These are phyloP conservation scores for Eupeodes luniger DNA, from an alignment of 2,888 invertebrate species.

Conservation along the genomic window DNA sequence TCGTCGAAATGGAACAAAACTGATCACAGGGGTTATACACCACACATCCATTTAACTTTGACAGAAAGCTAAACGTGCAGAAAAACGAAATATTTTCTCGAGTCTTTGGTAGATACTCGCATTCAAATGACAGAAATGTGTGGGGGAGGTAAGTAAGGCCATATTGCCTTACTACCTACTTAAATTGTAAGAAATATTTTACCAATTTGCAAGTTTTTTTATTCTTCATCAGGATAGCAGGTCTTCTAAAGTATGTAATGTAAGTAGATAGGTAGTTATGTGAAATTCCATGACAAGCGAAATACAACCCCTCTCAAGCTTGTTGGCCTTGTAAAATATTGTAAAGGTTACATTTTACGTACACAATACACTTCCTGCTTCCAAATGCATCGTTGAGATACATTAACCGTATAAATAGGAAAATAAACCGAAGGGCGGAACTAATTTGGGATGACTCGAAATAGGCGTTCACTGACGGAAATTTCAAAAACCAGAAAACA, in stretches of 20 bases:
- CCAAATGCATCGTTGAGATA: slow-evolving; percentile 69
- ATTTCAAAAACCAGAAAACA: slow-evolving; percentile 73
- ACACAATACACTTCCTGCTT: slow-evolving; percentile 22
- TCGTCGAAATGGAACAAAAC: slow-evolving; percentile 32
- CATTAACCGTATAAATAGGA: slow-evolving; percentile 81
- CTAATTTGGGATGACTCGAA: slow-evolving; percentile 81
- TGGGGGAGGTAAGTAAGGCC: too few species aligned
- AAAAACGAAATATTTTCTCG: slow-evolving; percentile 63
- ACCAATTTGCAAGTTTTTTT: slow-evolving; percentile 54
- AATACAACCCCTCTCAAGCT: slow-evolving; percentile 35
- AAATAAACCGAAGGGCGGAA: slow-evolving; percentile 84
- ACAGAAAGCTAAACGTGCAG: slow-evolving; percentile 75
- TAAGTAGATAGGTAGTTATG: too few species aligned
- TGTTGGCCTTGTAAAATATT: slow-evolving; percentile 46
- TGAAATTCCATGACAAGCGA: slow-evolving; percentile 65
- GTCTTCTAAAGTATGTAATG: too few species aligned
- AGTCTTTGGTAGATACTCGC: neutral
- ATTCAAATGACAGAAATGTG: neutral
- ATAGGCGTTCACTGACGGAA: slow-evolving; percentile 68
- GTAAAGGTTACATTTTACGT: slow-evolving; percentile 2
- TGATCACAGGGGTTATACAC: slow-evolving; percentile 56
- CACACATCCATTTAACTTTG: slow-evolving; percentile 74
- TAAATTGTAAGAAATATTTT: slow-evolving; percentile 63
- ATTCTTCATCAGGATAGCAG: slow-evolving; percentile 6
- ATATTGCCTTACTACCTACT: slow-evolving; percentile 12